These are phyloP conservation scores for Cyprinodon tularosa DNA, from an alignment of 2,113 vertebrate species.

Conservation along the genomic window DNA sequence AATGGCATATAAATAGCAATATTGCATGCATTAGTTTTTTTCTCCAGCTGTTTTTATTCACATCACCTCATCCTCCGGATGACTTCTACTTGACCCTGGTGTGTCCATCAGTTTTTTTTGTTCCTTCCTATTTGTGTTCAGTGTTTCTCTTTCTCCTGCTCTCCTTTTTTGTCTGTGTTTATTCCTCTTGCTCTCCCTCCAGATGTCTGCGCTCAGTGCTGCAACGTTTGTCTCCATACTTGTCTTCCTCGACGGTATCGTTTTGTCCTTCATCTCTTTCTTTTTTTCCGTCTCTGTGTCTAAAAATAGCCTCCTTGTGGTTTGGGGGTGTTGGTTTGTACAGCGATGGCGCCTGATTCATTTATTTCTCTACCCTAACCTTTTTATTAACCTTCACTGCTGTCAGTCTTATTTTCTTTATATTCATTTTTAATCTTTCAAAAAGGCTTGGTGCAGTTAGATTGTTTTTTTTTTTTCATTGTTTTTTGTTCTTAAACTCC, in stretches of 20 bases:
- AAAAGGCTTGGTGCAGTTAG: conserved; percentile 30
- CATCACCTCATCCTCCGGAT: conserved; percentile 31
- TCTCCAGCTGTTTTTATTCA: conserved; percentile 3
- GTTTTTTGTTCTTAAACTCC: conserved; percentile 34
- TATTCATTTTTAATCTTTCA: conserved; percentile 22
- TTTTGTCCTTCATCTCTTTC: conserved; percentile 16
- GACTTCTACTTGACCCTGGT: conserved; percentile 46
- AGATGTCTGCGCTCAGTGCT: conserved; percentile 32
- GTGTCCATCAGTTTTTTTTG: conserved; percentile 28
- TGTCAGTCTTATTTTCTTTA: conserved; percentile 12
- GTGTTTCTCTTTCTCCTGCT: neutral
- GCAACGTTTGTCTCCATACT: conserved; percentile 24
- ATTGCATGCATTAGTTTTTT: neutral
- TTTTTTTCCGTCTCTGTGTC: conserved; percentile 29
- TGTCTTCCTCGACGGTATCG: conserved; percentile 20
- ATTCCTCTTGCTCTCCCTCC: conserved; percentile 14
- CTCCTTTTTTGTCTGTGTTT: conserved; percentile 30
- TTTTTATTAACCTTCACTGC: conserved; percentile 39
- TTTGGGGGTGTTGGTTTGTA: conserved; percentile 58
- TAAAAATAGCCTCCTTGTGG: conserved; percentile 69
- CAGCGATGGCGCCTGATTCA: conserved; percentile 48
- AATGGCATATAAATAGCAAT: neutral
- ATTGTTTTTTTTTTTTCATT: conserved; percentile 47
- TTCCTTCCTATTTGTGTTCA: conserved; percentile 3
- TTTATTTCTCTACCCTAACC: conserved; percentile 45